Base-by-base conservation (phyloP, 37 sponge, comb jelly and placozoan species). In the Petrosia ficiformis region DNA sequence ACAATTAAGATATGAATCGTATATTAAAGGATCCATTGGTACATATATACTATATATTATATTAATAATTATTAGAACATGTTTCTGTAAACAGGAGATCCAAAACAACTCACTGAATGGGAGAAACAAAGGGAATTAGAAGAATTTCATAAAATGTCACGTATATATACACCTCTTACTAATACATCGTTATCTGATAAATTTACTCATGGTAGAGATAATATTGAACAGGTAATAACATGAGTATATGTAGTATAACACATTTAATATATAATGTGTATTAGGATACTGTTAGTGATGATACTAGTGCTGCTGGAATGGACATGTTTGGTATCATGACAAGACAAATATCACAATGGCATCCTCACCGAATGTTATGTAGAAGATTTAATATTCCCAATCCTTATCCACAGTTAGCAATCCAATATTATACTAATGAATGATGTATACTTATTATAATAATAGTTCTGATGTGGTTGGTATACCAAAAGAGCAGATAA, bases 361-460 rank as follows among this genome's bases (percentile, higher is more conserved):
- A 92, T 43, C 99, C 99, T 52, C 94, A 95, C 42, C 28, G 86
- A 21, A 42, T 93, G 14, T 70, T 98, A 8, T 98, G 99, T 69
- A 98, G 85, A 66, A 61, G 99, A 44, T 95, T 98, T 68, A 84
- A 98, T 41, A 80, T 98, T 2, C 91, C 95, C 22, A 94, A 98
- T 34, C 99, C 99, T 31, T 98, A 87, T 57, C 99, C 99, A 29
- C 57, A 65, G 91, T 93, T 36, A 63, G 90, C 73, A 59, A 75
- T 22, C 21, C 11, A 30, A 36, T 33, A 11, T 14, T 33, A 44
- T 36, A 24, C n/a, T n/a, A n/a, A n/a, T n/a, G n/a, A n/a, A n/a
- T n/a, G n/a, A n/a, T n/a, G n/a, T n/a, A n/a, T n/a, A n/a, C n/a
- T 72, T 3, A 39, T 44, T 42, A 44, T 72, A 24, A 39, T 28